Evolutionary conservation across 2,888 invertebrate species (phyloP), one percentile per base, ranked within the genome.

Genomic region (Lottia scabra): DNA sequence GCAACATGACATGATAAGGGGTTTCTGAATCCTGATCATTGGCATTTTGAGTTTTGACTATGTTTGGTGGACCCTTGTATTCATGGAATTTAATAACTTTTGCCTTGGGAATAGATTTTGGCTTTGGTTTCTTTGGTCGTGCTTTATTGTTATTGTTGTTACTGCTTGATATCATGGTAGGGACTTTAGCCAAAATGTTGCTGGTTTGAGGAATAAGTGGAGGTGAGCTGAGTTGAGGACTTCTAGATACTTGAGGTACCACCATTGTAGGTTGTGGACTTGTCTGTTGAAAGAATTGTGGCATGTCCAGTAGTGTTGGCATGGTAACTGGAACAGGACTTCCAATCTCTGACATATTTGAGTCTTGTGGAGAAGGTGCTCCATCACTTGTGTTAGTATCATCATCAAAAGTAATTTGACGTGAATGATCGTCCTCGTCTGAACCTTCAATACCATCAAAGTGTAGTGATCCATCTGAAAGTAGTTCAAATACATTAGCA

Each of bases 21-120:
- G 85, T 86, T 64, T 80, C 81, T 70, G 30, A 45, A 69, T 67
- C 68, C 63, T 69, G 70, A 65, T 67, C 64, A 75, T 75, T 62
- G 45, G 48, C 71, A 46, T 66, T 44, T 65, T 84, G 83, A 74
- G 75, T 88, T 87, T 95, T 95, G 83, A 95, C 95, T 23, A 96
- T 95, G 90, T 93, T 96, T 78, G 97, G 96, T 68, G 89, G 88
- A 71, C 88, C 89, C 79, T 96, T 96, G 90, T 96, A 96, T 90
- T 98, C 98, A 90, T 98, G 98, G 90, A 98, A 98, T 91, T 98
- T 98, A 84, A 98, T 97, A 71, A 95, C 95, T 82, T 95, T 93
- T 26, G 95, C 92, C 90, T 96, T 96, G 0, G 95, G 94, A 3
- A 79, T 30, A 93, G 93, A 82, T 90, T 95, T 95, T 62, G 94